A percentile compares a stretch with the other conserved stretches of the same genome.
phyloP scores from a whole-genome alignment of 2,113 vertebrate genomes.

The Daubentonia madagascariensis region DNA sequence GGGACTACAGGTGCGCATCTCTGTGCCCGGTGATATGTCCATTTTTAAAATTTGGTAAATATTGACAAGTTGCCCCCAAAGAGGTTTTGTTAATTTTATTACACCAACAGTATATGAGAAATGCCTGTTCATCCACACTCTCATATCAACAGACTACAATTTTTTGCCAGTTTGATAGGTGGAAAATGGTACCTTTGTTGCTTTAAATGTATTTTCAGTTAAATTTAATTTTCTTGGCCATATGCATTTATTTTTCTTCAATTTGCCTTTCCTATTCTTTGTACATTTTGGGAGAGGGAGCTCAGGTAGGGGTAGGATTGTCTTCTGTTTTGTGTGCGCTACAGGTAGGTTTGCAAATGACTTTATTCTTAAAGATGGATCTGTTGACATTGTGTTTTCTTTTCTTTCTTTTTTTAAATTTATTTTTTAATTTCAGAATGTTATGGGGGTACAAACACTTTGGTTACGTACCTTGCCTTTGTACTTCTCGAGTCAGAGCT shows the following conservation, averaged over 20 bases:
- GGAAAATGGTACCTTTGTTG: neutral
- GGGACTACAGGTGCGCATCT: neutral
- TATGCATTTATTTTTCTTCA: neutral
- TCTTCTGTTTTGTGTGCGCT: neutral
- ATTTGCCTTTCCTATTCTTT: neutral
- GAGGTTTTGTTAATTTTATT: neutral
- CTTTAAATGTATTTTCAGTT: neutral
- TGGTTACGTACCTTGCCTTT: too few species aligned
- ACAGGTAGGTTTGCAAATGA: neutral
- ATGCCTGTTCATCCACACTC: neutral
- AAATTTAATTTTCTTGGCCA: neutral
- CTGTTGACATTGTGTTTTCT: neutral
- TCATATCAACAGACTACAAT: neutral
- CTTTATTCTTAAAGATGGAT: neutral
- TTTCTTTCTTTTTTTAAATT: too few species aligned
- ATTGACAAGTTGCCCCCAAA: neutral
- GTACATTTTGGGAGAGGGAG: neutral
- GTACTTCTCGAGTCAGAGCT: too few species aligned
- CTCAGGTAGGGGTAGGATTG: neutral
- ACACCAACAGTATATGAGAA: neutral
- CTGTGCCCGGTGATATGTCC: neutral
- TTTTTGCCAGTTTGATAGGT: neutral
- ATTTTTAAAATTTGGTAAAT: neutral
- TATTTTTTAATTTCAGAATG: too few species aligned
- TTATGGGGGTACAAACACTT: too few species aligned